Base-by-base conservation (phyloP, 2,797 vertebrate species). In the Austrolebias charrua region DNA sequence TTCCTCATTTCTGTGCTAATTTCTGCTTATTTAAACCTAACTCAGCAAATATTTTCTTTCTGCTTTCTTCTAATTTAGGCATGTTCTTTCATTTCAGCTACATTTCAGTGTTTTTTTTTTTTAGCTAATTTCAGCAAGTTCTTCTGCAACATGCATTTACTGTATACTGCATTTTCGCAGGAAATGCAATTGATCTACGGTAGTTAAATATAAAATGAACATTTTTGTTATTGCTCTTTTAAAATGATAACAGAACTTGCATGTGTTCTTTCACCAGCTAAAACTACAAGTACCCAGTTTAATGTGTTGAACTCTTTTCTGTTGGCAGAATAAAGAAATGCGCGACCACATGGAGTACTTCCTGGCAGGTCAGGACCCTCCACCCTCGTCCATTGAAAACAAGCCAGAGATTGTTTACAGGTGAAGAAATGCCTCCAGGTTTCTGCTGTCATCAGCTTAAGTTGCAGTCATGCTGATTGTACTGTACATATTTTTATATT, bases 301-400 rank as follows among this genome's bases (percentile, higher is more conserved):
- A 50, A 60, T 31, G 2, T 15, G n/a, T n/a, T n/a, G n/a, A n/a
- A n/a, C 24, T 14, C 7, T 1, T 54, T 68, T 28, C 12, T 71
- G 60, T 52, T 55, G 78, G 10, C 83, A 98, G 96, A 97, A 97
- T 81, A 87, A 92, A 78, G 95, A 97, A 86, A 93, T 98, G 93
- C 95, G 95, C 0, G 94, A 97, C 75, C 94, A 94, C 59, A 93
- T 97, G 72, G 94, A 96, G 38, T 95, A 94, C 84, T 80, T 94
- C 65, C 83, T 93, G 1, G 86, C 87, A 29, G 79, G 77, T 19
- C 82, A 86, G 73, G 78, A 76, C 4, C 53, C 85, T 15, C 81
- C 67, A 0, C 43, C 74, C 0, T 18, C 69, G 0, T 47, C 79
- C 59, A 60, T 59, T 20, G 87, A 89, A 51, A 85, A 79, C 44